Percentiles rank a stretch among this genome's conserved stretches.
These are phyloP conservation scores for Diorhabda carinulata DNA, from an alignment of 1,140 invertebrate species.

Conservation along the genomic window DNA sequence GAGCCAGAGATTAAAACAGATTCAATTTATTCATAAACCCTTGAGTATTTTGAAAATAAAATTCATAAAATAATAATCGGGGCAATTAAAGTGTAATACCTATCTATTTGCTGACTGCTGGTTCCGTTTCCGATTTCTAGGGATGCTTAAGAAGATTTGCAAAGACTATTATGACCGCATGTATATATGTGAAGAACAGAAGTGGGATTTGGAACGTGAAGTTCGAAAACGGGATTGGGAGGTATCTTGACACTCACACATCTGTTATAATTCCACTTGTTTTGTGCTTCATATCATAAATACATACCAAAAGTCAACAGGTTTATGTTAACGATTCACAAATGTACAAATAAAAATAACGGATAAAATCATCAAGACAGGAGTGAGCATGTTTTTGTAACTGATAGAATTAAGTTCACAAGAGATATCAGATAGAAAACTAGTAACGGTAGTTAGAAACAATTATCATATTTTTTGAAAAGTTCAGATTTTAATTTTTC, in stretches of 20 bases:
- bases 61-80: background rate
- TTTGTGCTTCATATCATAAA: constrained; percentile 31
- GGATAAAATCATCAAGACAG: too few species aligned
- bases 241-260: constrained; percentile 62
- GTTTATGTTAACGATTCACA: background rate
- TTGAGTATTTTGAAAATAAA: too few species aligned
- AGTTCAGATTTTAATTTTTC: too few species aligned
- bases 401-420: too few species aligned
- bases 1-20: too few species aligned
- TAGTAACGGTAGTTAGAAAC: too few species aligned
- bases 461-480: too few species aligned
- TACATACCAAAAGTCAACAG: background rate
- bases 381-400: too few species aligned
- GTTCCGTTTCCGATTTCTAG: constrained; percentile 58
- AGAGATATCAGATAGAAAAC: too few species aligned
- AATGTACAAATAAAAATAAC: too few species aligned
- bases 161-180: constrained; percentile 94
- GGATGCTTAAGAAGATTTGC: constrained; percentile 80
- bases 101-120: constrained; percentile 36
- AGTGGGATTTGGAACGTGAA: constrained; percentile 99
- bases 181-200: constrained; percentile 94
- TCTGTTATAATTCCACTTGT: constrained; percentile 18
- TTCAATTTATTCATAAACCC: too few species aligned
- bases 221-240: constrained; percentile 97
- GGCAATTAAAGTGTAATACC: background rate